Base-by-base conservation (phyloP, 2,797 vertebrate genomes). In the Rhyacichthys aspro region DNA sequence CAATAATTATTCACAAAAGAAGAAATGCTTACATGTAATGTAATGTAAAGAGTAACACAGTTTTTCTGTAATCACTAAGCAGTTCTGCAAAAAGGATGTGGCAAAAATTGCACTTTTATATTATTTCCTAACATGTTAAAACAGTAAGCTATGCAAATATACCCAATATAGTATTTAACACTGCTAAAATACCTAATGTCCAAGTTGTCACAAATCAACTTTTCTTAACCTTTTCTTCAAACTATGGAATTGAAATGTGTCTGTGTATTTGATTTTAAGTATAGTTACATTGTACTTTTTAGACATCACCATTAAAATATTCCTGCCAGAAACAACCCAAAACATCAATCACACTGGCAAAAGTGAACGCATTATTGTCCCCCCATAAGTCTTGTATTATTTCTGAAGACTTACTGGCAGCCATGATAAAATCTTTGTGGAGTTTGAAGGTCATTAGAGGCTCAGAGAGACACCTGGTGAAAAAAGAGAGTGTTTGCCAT, bases 351-450 rank as follows among this genome's bases (percentile, higher is more conserved):
- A 52, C 12, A 54, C 15, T 44, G 46, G 50, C 28, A 17, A 48
- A 61, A 36, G 1, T 1, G 9, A 43, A 50, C 1, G 9, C 4
- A 55, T 8, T 7, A 6, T 11, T n/a, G 9, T 11, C 6, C 32
- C 1, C 47, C n/a, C 56, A 45, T 15, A 58, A 34, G 1, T n/a
- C 28, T 42, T 12, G 12, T 14, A 46, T 50, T 9, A 17, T 17
- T 65, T 63, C 55, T 72, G 17, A 33, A 41, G 76, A 98, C 97
- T 97, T 94, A 98, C 97, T 98, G 90, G 95, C 97, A 79, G 96
- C 96, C 85, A 96, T 68, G 87, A 98, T 95, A 72, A 98, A 98
- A 73, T 98, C 97, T 86, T 96, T 96, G 92, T 99, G 96, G 56
- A 96, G 88, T 85, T 93, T 97, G 89, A 96, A 98, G 41, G 96